phyloP scores from a whole-genome alignment of 2,888 invertebrate species.

The Acrobasis repandana region DNA sequence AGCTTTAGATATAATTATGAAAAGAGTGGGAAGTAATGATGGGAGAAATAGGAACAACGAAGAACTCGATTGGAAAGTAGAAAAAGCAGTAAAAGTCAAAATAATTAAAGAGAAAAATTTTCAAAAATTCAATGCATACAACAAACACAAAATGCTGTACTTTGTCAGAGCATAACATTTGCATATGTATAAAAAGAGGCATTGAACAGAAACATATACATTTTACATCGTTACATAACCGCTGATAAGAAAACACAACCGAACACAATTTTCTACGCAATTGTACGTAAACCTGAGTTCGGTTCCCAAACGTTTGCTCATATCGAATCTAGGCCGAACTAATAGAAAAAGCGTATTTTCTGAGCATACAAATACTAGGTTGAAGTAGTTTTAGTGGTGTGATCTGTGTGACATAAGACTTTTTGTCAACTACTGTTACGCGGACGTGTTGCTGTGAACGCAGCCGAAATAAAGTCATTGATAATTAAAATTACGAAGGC shows the following conservation, averaged over 20 bases:
- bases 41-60: no score
- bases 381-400: background rate
- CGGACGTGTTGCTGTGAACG: background rate
- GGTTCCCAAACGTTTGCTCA: slow-evolving; percentile 13
- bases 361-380: background rate
- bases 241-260: background rate
- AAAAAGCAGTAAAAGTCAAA: no score
- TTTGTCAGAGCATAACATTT: background rate
- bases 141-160: no score
- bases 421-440: slow-evolving; percentile 15
- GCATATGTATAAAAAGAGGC: background rate
- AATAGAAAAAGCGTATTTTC: slow-evolving; percentile 17
- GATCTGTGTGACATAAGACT: slow-evolving; percentile 4
- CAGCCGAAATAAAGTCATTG: no score
- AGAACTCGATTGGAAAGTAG: no score
- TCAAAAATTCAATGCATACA: no score
- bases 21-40: no score
- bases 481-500: no score
- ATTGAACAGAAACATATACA: slow-evolving; percentile 1
- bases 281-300: background rate
- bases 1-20: no score
- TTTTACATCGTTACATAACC: background rate
- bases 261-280: slow-evolving; percentile 1
- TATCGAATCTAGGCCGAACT: slow-evolving; percentile 18
- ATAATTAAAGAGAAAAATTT: no score